Conservation (phyloP, 2,113 vertebrate genomes). For the Turdus rufiventris region DNA sequence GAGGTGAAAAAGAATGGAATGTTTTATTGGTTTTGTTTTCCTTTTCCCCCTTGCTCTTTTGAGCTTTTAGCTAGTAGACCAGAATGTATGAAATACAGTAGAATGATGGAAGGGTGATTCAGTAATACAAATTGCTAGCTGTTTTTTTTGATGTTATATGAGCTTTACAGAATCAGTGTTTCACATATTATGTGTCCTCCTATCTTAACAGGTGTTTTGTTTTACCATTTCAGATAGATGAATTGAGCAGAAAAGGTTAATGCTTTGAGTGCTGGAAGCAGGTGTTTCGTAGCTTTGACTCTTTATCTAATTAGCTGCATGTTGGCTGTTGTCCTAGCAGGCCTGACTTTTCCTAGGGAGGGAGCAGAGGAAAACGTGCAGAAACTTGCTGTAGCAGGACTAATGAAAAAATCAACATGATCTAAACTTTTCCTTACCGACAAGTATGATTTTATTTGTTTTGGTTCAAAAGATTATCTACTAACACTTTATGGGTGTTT, state of each 20-base stretch:
- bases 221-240: slow-evolving; percentile 33
- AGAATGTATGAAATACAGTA: not conserved
- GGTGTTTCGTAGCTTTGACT: slow-evolving; percentile 60
- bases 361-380: slow-evolving; percentile 31
- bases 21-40: not conserved
- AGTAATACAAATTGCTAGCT: not conserved
- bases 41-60: not conserved
- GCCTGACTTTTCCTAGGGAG: slow-evolving; percentile 10
- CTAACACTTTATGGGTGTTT: slow-evolving; percentile 42
- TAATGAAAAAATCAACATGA: slow-evolving; percentile 40
- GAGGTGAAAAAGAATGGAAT: not conserved
- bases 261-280: slow-evolving; percentile 51
- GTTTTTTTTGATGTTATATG: not conserved
- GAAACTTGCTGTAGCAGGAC: slow-evolving; percentile 64
- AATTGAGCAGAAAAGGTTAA: slow-evolving; percentile 55
- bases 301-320: slow-evolving; percentile 54
- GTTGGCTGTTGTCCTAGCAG: slow-evolving; percentile 58
- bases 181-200: slow-evolving; percentile 22
- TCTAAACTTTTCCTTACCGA: slow-evolving; percentile 24
- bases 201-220: slow-evolving; percentile 26
- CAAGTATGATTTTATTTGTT: slow-evolving; percentile 43
- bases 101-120: not conserved
- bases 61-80: not conserved
- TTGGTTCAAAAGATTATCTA: slow-evolving; percentile 29
- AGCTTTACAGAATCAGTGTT: not conserved